Conservation (phyloP, 2,113 vertebrate genomes). For the Lophotis ruficrista region DNA sequence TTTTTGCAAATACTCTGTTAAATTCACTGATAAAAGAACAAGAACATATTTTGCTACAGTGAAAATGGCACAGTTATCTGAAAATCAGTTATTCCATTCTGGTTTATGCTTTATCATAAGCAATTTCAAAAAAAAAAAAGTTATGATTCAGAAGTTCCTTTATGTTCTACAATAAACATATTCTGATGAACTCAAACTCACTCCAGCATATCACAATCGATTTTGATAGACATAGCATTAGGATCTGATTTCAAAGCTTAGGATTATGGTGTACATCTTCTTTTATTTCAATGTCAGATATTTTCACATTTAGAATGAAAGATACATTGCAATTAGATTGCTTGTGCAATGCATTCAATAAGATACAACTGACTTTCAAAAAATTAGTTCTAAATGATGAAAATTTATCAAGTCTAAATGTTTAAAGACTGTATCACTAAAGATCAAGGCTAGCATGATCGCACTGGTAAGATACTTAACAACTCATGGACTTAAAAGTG, state of each 20-base stretch:
- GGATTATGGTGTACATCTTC: not conserved
- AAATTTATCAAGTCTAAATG: not conserved
- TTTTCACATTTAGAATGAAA: not conserved
- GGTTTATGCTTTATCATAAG: not conserved
- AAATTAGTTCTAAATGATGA: not conserved
- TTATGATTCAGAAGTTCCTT: not conserved
- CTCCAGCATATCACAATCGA: not conserved
- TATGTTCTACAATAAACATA: not conserved
- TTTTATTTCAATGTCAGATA: not conserved
- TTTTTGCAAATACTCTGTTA: not conserved
- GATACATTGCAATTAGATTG: not conserved
- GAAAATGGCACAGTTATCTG: not conserved
- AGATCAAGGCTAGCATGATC: not conserved
- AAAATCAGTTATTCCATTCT: conserved; percentile 33
- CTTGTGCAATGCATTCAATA: not conserved
- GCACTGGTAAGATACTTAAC: not conserved
- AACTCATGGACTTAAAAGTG: not conserved
- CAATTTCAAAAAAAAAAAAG: not conserved
- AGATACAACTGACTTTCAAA: not conserved
- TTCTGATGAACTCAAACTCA: not conserved
- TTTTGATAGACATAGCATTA: not conserved
- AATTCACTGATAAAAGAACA: not conserved
- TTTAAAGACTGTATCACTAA: not conserved
- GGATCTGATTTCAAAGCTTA: conserved; percentile 14
- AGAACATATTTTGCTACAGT: not conserved